Evolutionary conservation across 1,140 invertebrate genomes (phyloP), one percentile per base, ranked within the genome.

Genomic region (Cotesia vestalis): DNA sequence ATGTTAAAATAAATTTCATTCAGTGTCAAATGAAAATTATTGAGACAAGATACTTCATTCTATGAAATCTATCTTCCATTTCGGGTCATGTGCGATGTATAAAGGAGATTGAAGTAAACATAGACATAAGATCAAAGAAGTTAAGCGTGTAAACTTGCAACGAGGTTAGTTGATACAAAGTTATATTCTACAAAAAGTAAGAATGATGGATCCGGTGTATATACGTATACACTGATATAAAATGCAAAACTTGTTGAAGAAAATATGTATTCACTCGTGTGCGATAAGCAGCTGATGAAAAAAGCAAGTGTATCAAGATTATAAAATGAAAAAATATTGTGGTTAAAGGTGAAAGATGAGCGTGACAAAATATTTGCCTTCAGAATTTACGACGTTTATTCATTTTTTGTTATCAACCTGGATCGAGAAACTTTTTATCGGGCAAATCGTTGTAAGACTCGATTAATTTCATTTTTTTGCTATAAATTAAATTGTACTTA

Each of bases 81-180:
- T 17, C 17, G 17, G 53, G 17, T 55, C 53, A 55, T 12, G 17
- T 55, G 2, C 5, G n/a, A 55, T 17, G 17, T n/a, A 55, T 55
- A 17, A n/a, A 55, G 53, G n/a, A 55, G 53, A 55, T 55, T 55
- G 53, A n/a, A 55, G 53, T 14, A 55, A 55, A 55, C 53, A 55
- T 55, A 4, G 53, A n/a, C 12, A n/a, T 55, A n/a, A 55, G 53
- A 17, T 55, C 17, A 55, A 55, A 55, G 53, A 17, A 17, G 53
- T 55, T 55, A 55, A 55, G 53, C 12, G 53, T 17, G 5, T 55
- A 55, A 55, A 17, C 53, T 55, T 55, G 12, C 14, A 55, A 55
- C 46, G 64, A 53, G 52, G 27, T 52, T 34, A 66, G 46, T 34
- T 34, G 60, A n/a, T 27, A 52, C 46, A 20, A 66, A 66, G 34